These are phyloP conservation scores for Nymphalis polychloros DNA, from an alignment of 2,888 invertebrate species.

Conservation along the genomic window DNA sequence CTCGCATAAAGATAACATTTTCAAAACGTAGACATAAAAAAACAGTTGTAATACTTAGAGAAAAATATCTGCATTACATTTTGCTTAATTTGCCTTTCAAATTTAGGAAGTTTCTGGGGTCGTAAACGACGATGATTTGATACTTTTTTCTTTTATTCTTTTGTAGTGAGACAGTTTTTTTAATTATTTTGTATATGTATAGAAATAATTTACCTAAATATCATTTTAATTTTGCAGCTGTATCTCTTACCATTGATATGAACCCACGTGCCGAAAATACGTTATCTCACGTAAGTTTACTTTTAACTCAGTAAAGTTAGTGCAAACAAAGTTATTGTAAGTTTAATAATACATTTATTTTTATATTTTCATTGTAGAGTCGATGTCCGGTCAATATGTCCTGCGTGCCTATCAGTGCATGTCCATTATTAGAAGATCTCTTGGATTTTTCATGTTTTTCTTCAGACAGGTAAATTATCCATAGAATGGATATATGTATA, in stretches of 20 bases:
- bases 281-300: constrained; percentile 38
- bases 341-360: not conserved
- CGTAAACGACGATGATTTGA: too few species aligned
- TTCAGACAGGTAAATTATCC: constrained; percentile 75
- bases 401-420: constrained; percentile 81
- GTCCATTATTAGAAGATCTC: constrained; percentile 80
- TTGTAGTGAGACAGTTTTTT: not conserved
- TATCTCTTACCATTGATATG: constrained; percentile 64
- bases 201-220: not conserved
- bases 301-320: not conserved
- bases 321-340: not conserved
- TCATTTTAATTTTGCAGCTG: constrained; percentile 53
- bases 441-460: constrained; percentile 82
- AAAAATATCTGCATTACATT: too few species aligned
- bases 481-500: too few species aligned
- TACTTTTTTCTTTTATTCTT: not conserved
- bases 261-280: constrained; percentile 53
- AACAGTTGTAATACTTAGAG: too few species aligned
- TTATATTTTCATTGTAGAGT: constrained; percentile 54
- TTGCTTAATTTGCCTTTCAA: too few species aligned
- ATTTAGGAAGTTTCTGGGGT: too few species aligned
- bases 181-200: not conserved
- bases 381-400: constrained; percentile 68
- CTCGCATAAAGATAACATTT: too few species aligned
- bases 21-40: too few species aligned